Evolutionary conservation across 2,888 invertebrate species (phyloP), one percentile per base, ranked within the genome.

Genomic region (Callosobruchus maculatus): DNA sequence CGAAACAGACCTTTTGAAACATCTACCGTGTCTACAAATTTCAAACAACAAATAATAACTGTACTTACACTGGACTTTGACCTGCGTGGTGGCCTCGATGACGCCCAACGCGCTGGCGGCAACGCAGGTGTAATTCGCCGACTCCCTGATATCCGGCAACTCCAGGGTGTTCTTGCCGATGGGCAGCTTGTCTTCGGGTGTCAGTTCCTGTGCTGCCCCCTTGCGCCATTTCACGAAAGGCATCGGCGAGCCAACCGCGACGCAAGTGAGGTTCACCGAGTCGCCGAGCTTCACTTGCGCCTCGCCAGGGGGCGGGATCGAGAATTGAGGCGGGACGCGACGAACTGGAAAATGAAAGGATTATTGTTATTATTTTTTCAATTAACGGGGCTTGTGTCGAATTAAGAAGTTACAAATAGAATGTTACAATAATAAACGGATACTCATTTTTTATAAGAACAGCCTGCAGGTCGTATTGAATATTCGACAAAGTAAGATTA

Each of bases 201-300:
- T 96, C 78, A 97, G 87, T 88, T 97, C 97, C 85, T 92, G 92
- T 13, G 92, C 91, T 49, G 93, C 90, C 93, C 95, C 95, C 88
- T 95, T 94, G 80, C 94, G 92, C 96, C 96, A 96, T 88, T 96
- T 97, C 73, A 99, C 98, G 82, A 93, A 94, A 0, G 99, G 99
- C 98, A 99, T 98, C 5, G 99, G 99, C 0, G 98, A 97, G 21
- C 99, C 99, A 31, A 97, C 95, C 13, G 99, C 99, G 73, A 98
- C 97, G 87, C 99, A 99, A 74, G 97, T 97, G 79, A 99, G 89
- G 86, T 97, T 98, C 80, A 98, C 89, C 84, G 94, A 94, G 0
- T 95, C 94, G 20, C 97, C 97, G 71, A 97, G 90, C 92, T 95
- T 96, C 72, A 99, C 97, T 85, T 97, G 97, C 79, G 93, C 94